Evolutionary conservation across 2,797 vertebrate species (phyloP).

Genomic region (Eupleurogrammus muticus): DNA sequence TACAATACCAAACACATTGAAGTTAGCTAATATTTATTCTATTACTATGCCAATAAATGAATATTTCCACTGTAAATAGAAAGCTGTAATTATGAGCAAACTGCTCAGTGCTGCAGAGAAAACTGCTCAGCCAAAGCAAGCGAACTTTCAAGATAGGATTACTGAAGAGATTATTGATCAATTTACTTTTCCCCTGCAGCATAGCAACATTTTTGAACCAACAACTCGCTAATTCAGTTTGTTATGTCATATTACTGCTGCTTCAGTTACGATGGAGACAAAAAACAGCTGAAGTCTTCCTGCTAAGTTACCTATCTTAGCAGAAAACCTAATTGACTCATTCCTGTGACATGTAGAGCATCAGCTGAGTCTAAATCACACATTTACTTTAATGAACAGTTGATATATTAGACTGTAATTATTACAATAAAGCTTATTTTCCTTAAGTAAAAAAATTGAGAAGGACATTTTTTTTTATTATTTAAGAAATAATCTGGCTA

Average conservation of each 20-base stretch:
- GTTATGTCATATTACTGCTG: too few species aligned
- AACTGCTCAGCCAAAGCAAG: not conserved
- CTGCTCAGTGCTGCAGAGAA: not conserved
- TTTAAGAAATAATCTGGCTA: too few species aligned
- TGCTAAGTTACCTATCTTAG: not conserved
- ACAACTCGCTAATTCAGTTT: not conserved
- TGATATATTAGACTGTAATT: too few species aligned
- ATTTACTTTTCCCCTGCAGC: not conserved
- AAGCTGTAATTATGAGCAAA: not conserved
- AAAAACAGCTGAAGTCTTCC: too few species aligned
- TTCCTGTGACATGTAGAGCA: not conserved
- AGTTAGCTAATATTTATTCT: not conserved
- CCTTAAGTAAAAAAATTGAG: too few species aligned
- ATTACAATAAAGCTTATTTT: too few species aligned
- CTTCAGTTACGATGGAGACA: not conserved
- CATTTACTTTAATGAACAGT: not conserved
- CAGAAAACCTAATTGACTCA: not conserved
- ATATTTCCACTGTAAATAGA: not conserved
- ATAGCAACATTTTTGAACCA: not conserved
- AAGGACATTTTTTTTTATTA: too few species aligned
- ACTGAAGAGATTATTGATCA: not conserved
- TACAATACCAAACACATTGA: not conserved
- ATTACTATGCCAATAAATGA: not conserved
- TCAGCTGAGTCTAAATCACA: not conserved
- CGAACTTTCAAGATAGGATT: not conserved